These are phyloP conservation scores for Xanthia icteritia DNA, from an alignment of 2,888 invertebrate species.

Conservation along the genomic window DNA sequence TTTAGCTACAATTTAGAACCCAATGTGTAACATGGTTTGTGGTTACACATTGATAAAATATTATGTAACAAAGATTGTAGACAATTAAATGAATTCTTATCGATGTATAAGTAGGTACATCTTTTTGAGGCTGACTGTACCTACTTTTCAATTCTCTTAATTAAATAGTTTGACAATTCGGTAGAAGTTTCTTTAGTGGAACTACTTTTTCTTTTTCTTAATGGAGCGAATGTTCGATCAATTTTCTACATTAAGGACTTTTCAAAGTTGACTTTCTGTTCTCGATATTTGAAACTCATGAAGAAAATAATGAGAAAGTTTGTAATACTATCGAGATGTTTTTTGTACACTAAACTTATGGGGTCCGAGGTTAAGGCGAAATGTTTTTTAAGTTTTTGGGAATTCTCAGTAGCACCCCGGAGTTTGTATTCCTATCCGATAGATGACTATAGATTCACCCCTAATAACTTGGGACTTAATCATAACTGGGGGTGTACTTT, in stretches of 20 bases:
- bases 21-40: too few species aligned
- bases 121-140: slow-evolving; percentile 1
- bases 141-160: slow-evolving; percentile 46
- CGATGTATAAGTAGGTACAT: not conserved
- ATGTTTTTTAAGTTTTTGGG: not conserved
- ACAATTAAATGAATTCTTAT: not conserved
- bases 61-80: not conserved
- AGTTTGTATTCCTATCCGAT: too few species aligned
- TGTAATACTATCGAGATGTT: not conserved
- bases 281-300: not conserved
- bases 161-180: slow-evolving; percentile 57
- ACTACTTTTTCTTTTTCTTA: slow-evolving; percentile 38
- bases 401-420: too few species aligned
- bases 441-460: too few species aligned
- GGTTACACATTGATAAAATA: too few species aligned
- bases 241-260: slow-evolving; percentile 18
- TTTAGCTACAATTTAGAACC: too few species aligned
- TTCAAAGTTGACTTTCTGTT: slow-evolving; percentile 2
- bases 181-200: slow-evolving; percentile 22
- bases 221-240: not conserved
- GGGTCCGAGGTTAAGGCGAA: too few species aligned
- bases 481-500: too few species aligned
- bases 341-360: not conserved
- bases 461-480: too few species aligned
- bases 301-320: slow-evolving; percentile 9